phyloP scores from a whole-genome alignment of 53 echinoderm and acorn worm genomes.

The Antedon mediterranea region DNA sequence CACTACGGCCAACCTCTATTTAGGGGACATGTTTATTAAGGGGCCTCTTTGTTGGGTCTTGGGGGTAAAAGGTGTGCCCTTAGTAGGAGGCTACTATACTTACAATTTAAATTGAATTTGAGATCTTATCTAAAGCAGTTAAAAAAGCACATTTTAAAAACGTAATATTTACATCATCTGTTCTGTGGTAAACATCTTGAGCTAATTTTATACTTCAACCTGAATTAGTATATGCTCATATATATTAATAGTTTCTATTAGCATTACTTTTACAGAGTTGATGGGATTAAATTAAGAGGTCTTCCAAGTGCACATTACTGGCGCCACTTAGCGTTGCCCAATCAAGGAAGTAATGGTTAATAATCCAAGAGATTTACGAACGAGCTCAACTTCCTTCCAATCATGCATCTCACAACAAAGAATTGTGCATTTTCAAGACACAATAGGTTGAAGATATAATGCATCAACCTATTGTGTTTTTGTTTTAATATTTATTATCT shows the following conservation, averaged over 20 bases:
- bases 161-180: too few relatives aligned
- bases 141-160: too few relatives aligned
- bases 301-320: neutral
- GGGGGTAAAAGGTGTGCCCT: too few relatives aligned
- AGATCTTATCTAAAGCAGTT: too few relatives aligned
- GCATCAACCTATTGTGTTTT: neutral
- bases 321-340: neutral
- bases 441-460: neutral
- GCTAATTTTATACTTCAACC: too few relatives aligned
- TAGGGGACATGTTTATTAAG: too few relatives aligned
- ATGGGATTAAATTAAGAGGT: neutral
- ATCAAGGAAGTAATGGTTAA: neutral
- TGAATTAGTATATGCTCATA: too few relatives aligned
- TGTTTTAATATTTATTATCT: neutral
- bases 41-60: too few relatives aligned
- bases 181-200: too few relatives aligned
- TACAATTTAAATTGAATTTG: too few relatives aligned
- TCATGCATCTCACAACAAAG: neutral
- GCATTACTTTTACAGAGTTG: neutral
- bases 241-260: neutral
- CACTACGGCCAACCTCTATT: too few relatives aligned
- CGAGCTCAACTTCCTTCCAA: neutral
- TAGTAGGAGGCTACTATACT: too few relatives aligned
- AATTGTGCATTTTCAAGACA: neutral
- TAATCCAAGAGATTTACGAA: neutral